Evolutionary conservation across 1,140 invertebrate genomes (phyloP), one percentile per base, ranked within the genome.

Genomic region (Drosophila mayri): DNA sequence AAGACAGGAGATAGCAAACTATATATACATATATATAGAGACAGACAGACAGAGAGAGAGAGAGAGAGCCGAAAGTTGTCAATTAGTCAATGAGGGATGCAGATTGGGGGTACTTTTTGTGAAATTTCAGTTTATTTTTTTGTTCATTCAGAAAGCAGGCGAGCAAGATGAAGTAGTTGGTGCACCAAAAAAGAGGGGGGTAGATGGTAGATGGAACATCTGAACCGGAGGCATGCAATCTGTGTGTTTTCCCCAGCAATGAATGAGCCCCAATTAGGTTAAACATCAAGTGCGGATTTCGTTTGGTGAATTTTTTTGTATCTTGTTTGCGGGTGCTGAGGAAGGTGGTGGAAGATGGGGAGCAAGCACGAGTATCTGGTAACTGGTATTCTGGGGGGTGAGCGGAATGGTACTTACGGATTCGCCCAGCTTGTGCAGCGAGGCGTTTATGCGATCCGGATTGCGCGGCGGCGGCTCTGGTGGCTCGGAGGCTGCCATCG

Each of bases 401-500:
- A 32, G 32, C 57, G 63, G 47, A 67, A 62, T 87, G 76, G 76
- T 92, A 92, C 92, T 92, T 92, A 92, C 92, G 70, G 92, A 90
- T 91, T 92, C 92, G 63, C 79, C 74, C 57, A 92, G 82, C 80
- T 92, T 92, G 73, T 92, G 92, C 74, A 93, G 82, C 71, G 92
- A 92, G 75, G 92, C 92, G 63, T 92, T 93, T 81, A 93, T 92
- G 84, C 92, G 91, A 77, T 92, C 92, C 88, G 92, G 92, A 91
- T 93, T 93, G 77, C 92, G 78, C 73, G 92, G 92, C 77, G 92
- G 92, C 75, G 92, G 92, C 88, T 93, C 92, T 91, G 92, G 92
- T 79, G 92, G 92, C 86, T 93, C 92, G 72, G 92, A 92, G 79
- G 92, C 92, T 80, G 92, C 92, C 91, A 92, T 92, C 62, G 91